Conservation (phyloP, 2,888 invertebrate species). For the Tipula unca region DNA sequence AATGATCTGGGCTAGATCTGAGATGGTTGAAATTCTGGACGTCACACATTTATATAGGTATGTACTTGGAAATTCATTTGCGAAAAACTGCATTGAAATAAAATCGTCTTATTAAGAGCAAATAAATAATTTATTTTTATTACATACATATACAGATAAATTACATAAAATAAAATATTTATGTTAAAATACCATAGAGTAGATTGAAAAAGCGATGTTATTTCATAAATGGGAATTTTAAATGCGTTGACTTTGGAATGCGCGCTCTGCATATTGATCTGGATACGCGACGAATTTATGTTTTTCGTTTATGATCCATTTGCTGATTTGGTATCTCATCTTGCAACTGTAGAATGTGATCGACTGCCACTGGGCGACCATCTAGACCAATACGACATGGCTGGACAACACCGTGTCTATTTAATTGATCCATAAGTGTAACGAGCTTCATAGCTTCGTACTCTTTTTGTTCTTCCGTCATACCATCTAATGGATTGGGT, state of each 20-base stretch:
- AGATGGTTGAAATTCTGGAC: too few species aligned
- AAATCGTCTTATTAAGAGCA: background rate
- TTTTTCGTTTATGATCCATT: conserved; percentile 39
- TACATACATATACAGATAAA: background rate
- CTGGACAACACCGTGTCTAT: conserved; percentile 70
- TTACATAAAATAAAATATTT: background rate
- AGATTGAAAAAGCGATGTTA: background rate
- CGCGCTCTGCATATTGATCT: background rate
- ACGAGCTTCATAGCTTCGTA: conserved; percentile 92
- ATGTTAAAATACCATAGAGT: background rate
- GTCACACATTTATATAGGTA: too few species aligned
- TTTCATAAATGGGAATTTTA: background rate
- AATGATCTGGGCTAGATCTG: too few species aligned
- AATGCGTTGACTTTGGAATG: background rate
- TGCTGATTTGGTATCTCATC: conserved; percentile 54
- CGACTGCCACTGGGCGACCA: conserved; percentile 80
- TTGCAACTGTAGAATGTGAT: conserved; percentile 78
- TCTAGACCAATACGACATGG: conserved; percentile 85
- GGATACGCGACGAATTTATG: conserved; percentile 29
- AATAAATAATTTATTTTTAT: background rate
- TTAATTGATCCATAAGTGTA: conserved; percentile 77
- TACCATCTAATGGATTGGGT: conserved; percentile 70
- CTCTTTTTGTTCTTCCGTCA: conserved; percentile 96
- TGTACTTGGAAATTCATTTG: too few species aligned
- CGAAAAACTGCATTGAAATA: too few species aligned